Evolutionary conservation across 2,888 invertebrate genomes (phyloP).

Genomic region (Macaria notata): DNA sequence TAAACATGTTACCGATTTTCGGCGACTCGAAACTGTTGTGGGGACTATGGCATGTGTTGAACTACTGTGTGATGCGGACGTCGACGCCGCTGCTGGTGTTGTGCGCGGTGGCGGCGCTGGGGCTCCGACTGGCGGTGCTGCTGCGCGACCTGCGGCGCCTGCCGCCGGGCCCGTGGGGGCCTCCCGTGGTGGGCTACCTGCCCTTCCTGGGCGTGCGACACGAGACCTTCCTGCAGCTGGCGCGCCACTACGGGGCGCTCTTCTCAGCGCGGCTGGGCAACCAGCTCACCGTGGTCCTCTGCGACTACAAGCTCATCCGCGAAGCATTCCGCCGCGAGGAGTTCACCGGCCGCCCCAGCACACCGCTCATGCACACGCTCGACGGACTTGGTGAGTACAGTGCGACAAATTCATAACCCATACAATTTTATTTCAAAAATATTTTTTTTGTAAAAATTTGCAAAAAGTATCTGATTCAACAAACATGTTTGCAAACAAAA

Average conservation of each 20-base stretch:
- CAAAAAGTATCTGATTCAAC: background rate
- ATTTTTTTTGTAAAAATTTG: background rate
- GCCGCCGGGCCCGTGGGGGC: slow-evolving; percentile 95
- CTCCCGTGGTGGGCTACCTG: slow-evolving; percentile 92
- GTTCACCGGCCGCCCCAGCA: slow-evolving; percentile 93
- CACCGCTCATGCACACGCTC: slow-evolving; percentile 92
- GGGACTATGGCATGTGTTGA: slow-evolving; percentile 74
- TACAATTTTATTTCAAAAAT: background rate
- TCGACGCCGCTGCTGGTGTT: slow-evolving; percentile 73
- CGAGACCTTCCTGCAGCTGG: slow-evolving; percentile 88
- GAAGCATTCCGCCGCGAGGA: slow-evolving; percentile 93
- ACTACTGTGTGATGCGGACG: slow-evolving; percentile 66
- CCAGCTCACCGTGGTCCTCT: slow-evolving; percentile 92
- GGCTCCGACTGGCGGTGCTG: slow-evolving; percentile 70
- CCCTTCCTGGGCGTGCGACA: slow-evolving; percentile 91
- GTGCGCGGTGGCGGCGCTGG: slow-evolving; percentile 72
- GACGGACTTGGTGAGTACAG: slow-evolving; percentile 93
- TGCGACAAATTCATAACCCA: background rate
- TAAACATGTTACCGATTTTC: slow-evolving; percentile 63
- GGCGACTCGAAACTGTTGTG: slow-evolving; percentile 79
- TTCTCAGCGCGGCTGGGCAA: slow-evolving; percentile 92
- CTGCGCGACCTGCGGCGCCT: slow-evolving; percentile 75
- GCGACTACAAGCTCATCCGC: slow-evolving; percentile 92
- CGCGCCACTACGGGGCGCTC: slow-evolving; percentile 89
- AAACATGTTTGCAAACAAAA: background rate